Conservation (phyloP, 2,113 vertebrate species). For the Zosterops hypoxanthus region DNA sequence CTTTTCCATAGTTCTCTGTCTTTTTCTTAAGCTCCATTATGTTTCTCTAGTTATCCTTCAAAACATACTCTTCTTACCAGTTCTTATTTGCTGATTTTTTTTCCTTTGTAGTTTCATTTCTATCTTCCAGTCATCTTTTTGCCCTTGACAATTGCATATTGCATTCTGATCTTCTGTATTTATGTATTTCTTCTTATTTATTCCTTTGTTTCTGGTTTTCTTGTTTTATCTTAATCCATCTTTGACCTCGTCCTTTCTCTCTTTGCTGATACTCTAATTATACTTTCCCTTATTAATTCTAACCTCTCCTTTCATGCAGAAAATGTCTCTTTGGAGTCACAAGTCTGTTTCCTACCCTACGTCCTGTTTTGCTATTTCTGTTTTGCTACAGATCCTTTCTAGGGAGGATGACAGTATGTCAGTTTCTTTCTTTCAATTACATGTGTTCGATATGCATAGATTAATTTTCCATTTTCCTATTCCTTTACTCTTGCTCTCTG, state of each 20-base stretch:
- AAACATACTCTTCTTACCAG: neutral
- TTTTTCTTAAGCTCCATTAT: neutral
- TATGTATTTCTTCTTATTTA: neutral
- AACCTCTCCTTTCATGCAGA: neutral
- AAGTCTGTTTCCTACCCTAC: neutral
- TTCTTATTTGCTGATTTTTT: neutral
- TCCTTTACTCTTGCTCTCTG: neutral
- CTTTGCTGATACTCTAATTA: neutral
- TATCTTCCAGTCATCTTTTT: neutral
- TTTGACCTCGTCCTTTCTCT: rapidly evolving
- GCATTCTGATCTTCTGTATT: neutral
- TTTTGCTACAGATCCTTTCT: neutral
- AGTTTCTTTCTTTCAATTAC: neutral
- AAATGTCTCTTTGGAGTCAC: neutral
- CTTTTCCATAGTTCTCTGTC: neutral
- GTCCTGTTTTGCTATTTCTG: neutral
- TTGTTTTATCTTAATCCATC: neutral
- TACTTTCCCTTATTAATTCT: neutral
- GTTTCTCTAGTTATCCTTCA: neutral
- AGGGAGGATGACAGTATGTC: neutral
- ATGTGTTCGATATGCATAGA: neutral
- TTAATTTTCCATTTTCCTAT: neutral
- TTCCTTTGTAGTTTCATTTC: neutral
- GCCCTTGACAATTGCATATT: neutral
- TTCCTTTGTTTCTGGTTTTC: neutral